Evolutionary conservation across 2,888 invertebrate species (phyloP).

Genomic region (Agonopterix arenella): DNA sequence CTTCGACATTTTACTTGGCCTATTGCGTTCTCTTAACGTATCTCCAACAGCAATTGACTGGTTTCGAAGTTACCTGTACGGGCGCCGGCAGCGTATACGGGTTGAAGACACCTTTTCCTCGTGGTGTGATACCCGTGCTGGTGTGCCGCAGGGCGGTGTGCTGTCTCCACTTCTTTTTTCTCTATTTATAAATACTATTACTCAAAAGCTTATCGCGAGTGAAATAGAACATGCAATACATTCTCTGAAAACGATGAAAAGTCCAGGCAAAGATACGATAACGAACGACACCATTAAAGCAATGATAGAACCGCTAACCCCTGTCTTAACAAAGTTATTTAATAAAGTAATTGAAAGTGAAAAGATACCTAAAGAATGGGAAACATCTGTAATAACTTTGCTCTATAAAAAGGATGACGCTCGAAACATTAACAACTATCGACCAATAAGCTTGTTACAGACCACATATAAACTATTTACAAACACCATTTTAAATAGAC

Average conservation of each 20-base stretch:
- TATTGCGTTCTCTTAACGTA: no score
- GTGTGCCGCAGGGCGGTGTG: no score
- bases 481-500: constrained; percentile 6
- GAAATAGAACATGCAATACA: background rate
- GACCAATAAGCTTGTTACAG: constrained; percentile 15
- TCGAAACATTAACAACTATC: constrained; percentile 11
- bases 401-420: constrained; percentile 11
- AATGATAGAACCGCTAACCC: background rate
- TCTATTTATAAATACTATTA: no score
- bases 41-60: no score
- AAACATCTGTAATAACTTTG: background rate
- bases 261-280: background rate
- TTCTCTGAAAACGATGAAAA: background rate
- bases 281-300: background rate
- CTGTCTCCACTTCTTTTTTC: no score
- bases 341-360: background rate
- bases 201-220: no score
- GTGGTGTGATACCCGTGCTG: no score
- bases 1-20: no score
- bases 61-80: no score
- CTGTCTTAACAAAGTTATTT: background rate
- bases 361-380: background rate
- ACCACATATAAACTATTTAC: constrained; percentile 14
- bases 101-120: no score
- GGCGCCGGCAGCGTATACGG: no score